Percentiles rank a stretch among this genome's conserved stretches.
Conservation (phyloP, 1,140 invertebrate genomes). For the Varroa destructor region DNA sequence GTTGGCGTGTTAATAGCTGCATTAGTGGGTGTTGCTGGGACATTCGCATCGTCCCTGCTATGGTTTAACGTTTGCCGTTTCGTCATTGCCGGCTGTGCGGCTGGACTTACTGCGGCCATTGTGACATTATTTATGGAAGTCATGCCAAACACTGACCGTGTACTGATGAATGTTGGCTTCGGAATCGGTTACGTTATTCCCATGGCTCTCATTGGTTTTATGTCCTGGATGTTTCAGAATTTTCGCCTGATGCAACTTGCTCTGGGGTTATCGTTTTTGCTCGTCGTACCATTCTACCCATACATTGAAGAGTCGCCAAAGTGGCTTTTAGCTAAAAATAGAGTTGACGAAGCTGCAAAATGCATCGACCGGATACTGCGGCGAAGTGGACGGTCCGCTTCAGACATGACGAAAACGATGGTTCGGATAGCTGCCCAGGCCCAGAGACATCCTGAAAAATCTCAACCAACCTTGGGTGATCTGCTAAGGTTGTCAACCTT, state of each 20-base stretch:
- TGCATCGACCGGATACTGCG: background rate
- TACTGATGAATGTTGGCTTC: conserved; percentile 24
- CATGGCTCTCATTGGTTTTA: background rate
- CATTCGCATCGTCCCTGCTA: conserved; percentile 16
- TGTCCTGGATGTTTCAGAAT: background rate
- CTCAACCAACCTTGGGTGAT: background rate
- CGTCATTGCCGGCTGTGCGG: conserved; percentile 3
- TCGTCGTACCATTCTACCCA: conserved; percentile 4
- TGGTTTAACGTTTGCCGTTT: conserved; percentile 10
- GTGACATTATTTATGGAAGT: conserved; percentile 17
- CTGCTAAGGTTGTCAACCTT: background rate
- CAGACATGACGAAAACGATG: conserved; percentile 12
- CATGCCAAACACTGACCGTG: conserved; percentile 19
- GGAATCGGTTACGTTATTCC: conserved; percentile 11
- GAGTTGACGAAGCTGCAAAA: background rate
- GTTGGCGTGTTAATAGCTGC: background rate
- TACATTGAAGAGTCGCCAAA: conserved; percentile 9
- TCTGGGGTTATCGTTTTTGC: background rate
- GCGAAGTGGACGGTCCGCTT: background rate
- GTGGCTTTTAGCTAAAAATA: background rate
- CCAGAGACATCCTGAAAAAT: too few species aligned
- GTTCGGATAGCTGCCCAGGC: background rate
- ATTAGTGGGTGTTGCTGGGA: background rate
- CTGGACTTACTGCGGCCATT: conserved; percentile 24
- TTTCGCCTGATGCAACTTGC: conserved; percentile 23